Evolutionary conservation across 2,113 vertebrate genomes (phyloP), one percentile per base, ranked within the genome.

Genomic region (Lontra canadensis): DNA sequence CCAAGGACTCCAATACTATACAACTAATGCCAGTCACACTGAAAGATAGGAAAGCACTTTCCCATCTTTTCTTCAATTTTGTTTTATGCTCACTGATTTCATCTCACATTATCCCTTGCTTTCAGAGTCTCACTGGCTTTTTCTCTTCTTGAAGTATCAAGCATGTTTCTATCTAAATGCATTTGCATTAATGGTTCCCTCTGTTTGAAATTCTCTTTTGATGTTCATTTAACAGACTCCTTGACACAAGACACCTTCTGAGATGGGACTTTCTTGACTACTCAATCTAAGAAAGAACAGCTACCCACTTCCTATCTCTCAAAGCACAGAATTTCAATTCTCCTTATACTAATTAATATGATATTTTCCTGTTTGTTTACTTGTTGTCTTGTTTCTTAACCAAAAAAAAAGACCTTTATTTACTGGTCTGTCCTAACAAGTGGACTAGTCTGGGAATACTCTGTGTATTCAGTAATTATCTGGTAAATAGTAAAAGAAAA

Each of bases 41-140:
- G n/a, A 90, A 4, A 80, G 57, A 91, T n/a, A 85, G 20, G 4
- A 81, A 92, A 79, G 36, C 26, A 89, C 9, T 11, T 92, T 49
- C 26, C 26, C 36, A 63, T 42, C 4, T 59, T 91, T 78, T 74
- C 81, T 52, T 42, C 23, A 87, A 31, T 93, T 88, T 71, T 65
- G 14, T 92, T 94, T 94, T 94, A 93, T 25, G 25, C 7, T 74
- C 63, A 74, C 59, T 73, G 67, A 87, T 65, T 88, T 96, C 57
- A 65, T 78, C 26, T 91, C 83, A 82, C 39, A 95, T 85, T 84
- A 61, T 23, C 61, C 61, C 15, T 52, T n/a, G 20, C 25, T 76
- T 87, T 92, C 67, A 59, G 29, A 90, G 20, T 85, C 29, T 81
- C 71, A 67, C 57, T 82, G 63, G 55, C 39, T 71, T 92, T 71